Percentiles rank a stretch among this genome's conserved stretches.
Conservation (phyloP, 2,888 invertebrate species). For the Drosophila recens region DNA sequence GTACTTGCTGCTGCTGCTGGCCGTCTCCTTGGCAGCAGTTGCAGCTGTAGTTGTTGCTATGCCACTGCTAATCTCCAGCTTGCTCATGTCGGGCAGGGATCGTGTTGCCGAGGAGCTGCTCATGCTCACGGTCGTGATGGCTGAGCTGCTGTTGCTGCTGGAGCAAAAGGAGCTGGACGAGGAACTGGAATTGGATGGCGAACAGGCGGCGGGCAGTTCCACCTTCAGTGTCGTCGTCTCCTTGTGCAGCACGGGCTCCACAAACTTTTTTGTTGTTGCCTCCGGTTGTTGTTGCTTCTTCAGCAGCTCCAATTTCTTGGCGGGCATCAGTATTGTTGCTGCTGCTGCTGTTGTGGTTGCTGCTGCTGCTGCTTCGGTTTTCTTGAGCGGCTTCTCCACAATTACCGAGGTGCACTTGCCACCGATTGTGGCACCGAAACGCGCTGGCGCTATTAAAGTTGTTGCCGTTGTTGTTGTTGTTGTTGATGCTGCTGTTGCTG, state of each 20-base stretch:
- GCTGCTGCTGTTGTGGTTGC: not conserved
- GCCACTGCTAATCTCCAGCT: slow-evolving; percentile 80
- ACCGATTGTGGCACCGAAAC: slow-evolving; percentile 37
- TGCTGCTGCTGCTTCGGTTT: slow-evolving; percentile 10
- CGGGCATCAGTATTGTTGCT: not conserved
- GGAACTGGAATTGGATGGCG: slow-evolving; percentile 77
- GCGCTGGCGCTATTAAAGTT: slow-evolving; percentile 68
- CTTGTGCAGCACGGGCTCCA: slow-evolving; percentile 71
- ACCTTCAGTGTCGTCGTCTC: slow-evolving; percentile 73
- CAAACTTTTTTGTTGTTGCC: slow-evolving; percentile 56
- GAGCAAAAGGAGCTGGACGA: slow-evolving; percentile 81
- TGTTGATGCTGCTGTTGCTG: slow-evolving; percentile 17
- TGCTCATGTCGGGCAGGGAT: slow-evolving; percentile 82
- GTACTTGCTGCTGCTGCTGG: slow-evolving; percentile 34
- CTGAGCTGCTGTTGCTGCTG: slow-evolving; percentile 63
- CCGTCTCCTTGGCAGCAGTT: slow-evolving; percentile 53
- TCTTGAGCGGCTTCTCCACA: slow-evolving; percentile 73
- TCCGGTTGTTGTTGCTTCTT: slow-evolving; percentile 38
- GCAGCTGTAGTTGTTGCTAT: slow-evolving; percentile 27
- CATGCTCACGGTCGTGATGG: slow-evolving; percentile 44
- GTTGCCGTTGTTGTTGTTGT: slow-evolving; percentile 24
- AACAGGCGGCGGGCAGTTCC: slow-evolving; percentile 73
- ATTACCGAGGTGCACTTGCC: slow-evolving; percentile 78
- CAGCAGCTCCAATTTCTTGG: slow-evolving; percentile 41
- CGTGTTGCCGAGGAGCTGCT: slow-evolving; percentile 74